Evolutionary conservation across 2,113 vertebrate genomes (phyloP).

Genomic region (Glaucidium brasilianum): DNA sequence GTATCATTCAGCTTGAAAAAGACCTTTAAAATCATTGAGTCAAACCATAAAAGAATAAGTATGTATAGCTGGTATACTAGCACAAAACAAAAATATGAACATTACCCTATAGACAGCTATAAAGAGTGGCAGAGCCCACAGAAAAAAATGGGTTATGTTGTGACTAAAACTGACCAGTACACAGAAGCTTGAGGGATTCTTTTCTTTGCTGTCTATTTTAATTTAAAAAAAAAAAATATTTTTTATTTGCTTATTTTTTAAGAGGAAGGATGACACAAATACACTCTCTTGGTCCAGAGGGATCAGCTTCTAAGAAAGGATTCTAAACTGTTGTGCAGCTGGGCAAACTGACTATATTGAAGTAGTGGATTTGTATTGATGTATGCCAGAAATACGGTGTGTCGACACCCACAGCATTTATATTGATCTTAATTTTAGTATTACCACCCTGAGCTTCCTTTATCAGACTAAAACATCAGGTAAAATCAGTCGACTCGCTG

Average conservation of each 20-base stretch:
- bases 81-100: not conserved
- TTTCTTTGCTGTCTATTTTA: not conserved
- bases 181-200: rapidly evolving
- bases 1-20: too few species aligned
- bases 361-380: not conserved
- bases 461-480: not conserved
- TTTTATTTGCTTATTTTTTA: not conserved
- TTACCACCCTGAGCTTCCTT: not conserved
- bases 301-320: not conserved
- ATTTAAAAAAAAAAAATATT: too few species aligned
- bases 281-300: not conserved
- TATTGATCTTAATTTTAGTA: not conserved
- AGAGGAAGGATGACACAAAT: not conserved
- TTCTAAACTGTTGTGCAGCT: not conserved
- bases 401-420: not conserved
- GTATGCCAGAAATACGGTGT: not conserved
- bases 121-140: not conserved
- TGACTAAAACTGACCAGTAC: not conserved
- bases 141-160: not conserved
- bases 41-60: too few species aligned
- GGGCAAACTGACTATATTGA: not conserved
- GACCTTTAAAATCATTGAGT: too few species aligned
- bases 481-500: rapidly evolving
- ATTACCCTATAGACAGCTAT: not conserved
- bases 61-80: not conserved